These are phyloP conservation scores for Notarius lentiginosus DNA, from an alignment of 2,113 vertebrate species.

Conservation along the genomic window DNA sequence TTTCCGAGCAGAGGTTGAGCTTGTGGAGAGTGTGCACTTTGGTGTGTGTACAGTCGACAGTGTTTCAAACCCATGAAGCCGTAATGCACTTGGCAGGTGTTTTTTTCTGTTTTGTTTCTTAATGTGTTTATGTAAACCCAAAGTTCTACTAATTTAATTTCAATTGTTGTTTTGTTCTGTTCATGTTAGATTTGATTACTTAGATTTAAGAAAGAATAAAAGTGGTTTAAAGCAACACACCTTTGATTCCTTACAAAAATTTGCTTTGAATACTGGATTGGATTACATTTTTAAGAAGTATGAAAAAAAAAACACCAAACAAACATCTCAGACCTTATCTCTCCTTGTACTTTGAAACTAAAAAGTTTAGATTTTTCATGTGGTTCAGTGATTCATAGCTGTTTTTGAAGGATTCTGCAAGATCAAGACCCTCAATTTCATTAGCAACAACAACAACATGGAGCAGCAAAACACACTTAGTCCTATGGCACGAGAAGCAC, in stretches of 20 bases:
- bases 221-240: neutral
- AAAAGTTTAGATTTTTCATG: neutral
- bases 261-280: neutral
- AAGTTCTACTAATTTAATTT: conserved; percentile 20
- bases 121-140: neutral
- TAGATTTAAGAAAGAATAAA: neutral
- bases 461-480: neutral
- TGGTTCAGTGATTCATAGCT: neutral
- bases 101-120: conserved; percentile 5
- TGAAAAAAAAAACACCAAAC: neutral
- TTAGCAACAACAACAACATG: neutral
- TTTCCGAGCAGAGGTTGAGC: conserved; percentile 65
- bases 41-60: conserved; percentile 49
- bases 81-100: conserved; percentile 72
- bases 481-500: neutral
- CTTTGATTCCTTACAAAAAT: neutral
- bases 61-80: conserved; percentile 69
- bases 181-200: neutral
- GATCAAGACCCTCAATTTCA: neutral
- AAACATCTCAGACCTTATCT: neutral
- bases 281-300: neutral
- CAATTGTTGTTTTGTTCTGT: neutral
- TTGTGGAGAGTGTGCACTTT: conserved; percentile 63
- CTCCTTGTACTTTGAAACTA: neutral
- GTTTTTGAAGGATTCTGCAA: neutral